Percentiles rank a stretch among this genome's conserved stretches.
Conservation (phyloP, 2,888 invertebrate genomes). For the Polydrusus tereticollis region DNA sequence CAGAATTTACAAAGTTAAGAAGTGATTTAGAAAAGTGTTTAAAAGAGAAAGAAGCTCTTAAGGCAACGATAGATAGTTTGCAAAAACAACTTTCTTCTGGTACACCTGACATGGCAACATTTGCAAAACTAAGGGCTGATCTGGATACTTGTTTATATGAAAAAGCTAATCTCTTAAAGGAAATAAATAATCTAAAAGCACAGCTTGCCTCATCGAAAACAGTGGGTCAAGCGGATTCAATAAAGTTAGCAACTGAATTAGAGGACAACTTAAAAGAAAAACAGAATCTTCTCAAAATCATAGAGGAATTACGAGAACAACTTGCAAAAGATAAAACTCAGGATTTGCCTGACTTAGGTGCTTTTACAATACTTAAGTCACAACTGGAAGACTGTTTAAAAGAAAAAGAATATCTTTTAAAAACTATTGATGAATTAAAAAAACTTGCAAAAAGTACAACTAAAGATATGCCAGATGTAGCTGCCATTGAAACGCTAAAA, state of each 20-base stretch:
- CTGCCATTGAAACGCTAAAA: too few species aligned
- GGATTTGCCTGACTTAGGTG: background rate
- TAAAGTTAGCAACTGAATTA: conserved; percentile 23
- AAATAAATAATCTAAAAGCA: conserved; percentile 14
- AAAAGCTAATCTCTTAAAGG: conserved; percentile 23
- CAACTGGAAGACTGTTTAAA: conserved; percentile 35
- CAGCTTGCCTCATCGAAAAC: conserved; percentile 10
- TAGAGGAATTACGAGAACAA: conserved; percentile 7
- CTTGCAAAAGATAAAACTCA: background rate
- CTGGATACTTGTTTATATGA: conserved; percentile 37
- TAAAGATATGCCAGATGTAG: too few species aligned
- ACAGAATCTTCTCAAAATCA: conserved; percentile 15
- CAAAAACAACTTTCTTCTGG: conserved; percentile 21
- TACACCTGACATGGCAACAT: background rate
- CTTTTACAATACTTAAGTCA: conserved; percentile 4
- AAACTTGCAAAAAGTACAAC: too few species aligned
- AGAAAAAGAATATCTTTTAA: conserved; percentile 41
- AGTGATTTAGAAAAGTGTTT: conserved; percentile 20
- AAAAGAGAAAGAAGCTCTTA: conserved; percentile 12
- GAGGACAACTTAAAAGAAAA: conserved; percentile 34
- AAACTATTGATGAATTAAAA: conserved; percentile 19
- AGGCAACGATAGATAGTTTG: conserved; percentile 23
- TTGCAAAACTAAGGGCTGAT: conserved; percentile 31
- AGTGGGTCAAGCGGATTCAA: background rate
- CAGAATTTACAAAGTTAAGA: background rate